Base-by-base conservation (phyloP, 2,113 vertebrate species). In the Notiomystis cincta region DNA sequence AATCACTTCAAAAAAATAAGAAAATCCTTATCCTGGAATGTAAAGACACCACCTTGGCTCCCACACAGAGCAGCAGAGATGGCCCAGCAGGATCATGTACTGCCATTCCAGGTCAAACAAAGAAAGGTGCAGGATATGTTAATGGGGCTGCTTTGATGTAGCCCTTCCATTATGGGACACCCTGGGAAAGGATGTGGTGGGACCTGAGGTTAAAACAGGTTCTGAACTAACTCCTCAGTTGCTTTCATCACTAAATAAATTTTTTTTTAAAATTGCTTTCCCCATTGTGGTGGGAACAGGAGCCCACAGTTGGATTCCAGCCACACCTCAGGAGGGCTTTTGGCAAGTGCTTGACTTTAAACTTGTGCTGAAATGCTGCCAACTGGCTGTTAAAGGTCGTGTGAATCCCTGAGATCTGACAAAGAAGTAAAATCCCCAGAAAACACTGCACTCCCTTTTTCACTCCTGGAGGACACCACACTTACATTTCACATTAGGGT, bases 341-440 rank as follows among this genome's bases (percentile, higher is more conserved):
- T 42, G 79, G 15, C 16, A 25, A 20, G 20, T 15, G 22, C 37
- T 10, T 23, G 37, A 3, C 15, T 42, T 42, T 6, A 11, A 54
- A 45, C 11, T 28, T 38, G 57, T 47, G 50, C n/a, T 73, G 8
- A 23, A 38, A 28, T 47, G 28, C 58, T 56, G 48, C 69, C 57
- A 30, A 2, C 3, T 18, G 48, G 19, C n/a, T 64, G 17, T 2
- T 6, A 16, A 9, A 38, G 22, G 6, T 23, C 30, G 1, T 9
- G 40, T 5, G n/a, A 38, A 19, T 8, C 35, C 9, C 33, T 2
- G 35, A 40, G 54, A 15, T 15, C 35, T 5, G 12, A 42, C 19
- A 40, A 28, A 80, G 48, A 30, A 15, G 30, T 15, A 15, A 69
- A 82, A 60, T 12, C 40, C 7, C 82, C 40, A 38, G n/a, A 23